Evolutionary conservation across 2,113 vertebrate species (phyloP).

Genomic region (Nestor notabilis): DNA sequence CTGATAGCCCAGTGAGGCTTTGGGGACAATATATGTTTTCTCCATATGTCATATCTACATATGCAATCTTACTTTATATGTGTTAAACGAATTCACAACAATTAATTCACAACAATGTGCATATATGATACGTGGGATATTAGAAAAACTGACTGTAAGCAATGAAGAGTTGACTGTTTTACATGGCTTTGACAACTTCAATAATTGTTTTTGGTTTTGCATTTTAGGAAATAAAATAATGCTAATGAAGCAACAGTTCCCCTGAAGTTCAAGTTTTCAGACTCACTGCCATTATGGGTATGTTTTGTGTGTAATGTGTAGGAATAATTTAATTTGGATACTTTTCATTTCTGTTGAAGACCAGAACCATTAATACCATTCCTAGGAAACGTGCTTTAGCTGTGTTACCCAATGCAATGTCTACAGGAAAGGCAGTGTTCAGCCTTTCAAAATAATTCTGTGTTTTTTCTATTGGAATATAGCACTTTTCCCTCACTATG

Average conservation of each 20-base stretch:
- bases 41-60: neutral
- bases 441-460: neutral
- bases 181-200: neutral
- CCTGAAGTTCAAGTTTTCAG: constrained; percentile 81
- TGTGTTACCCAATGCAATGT: neutral
- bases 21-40: neutral
- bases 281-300: constrained; percentile 89
- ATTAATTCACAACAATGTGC: neutral
- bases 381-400: neutral
- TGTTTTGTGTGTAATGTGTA: constrained; percentile 20
- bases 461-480: neutral
- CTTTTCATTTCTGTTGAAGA: neutral
- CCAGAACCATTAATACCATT: neutral
- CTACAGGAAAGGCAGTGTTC: neutral
- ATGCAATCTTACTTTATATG: neutral
- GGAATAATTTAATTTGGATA: neutral
- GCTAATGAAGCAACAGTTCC: constrained; percentile 84
- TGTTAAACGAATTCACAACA: neutral
- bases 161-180: neutral
- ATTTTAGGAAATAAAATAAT: constrained; percentile 83
- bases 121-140: neutral
- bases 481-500: neutral
- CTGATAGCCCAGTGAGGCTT: neutral
- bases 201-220: neutral
- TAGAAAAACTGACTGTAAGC: neutral